Base-by-base conservation (phyloP, 2,888 invertebrate species). In the Xestobium rufovillosum region DNA sequence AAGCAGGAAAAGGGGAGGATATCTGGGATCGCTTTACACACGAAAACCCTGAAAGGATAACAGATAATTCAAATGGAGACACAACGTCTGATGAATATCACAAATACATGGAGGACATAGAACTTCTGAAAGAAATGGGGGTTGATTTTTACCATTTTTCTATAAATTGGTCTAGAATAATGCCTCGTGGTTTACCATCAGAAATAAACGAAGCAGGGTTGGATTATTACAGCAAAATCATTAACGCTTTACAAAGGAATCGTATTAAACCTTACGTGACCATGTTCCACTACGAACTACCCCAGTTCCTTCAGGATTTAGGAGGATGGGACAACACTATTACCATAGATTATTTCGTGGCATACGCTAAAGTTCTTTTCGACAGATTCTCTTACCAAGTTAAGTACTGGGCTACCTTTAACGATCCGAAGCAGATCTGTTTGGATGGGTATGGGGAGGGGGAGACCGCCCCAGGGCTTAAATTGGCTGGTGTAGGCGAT, bases 141-240 rank as follows among this genome's bases (percentile, higher is more conserved):
- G 78, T 76, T 0, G 65, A 76, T 45, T 70, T 76, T 37, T 82
- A 82, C 58, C 69, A 81, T 27, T 83, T 82, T 59, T 81, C 81
- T 2, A 68, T 82, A 49, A 75, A 83, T 1, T 87, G 87, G 87
- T 63, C 81, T 0, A 67, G 87, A 30, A 68, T 87, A 28, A 63
- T 86, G 45, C 83, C 85, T 0, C 73, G 69, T 6, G 86, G 82
- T n/a, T 68, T 74, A 34, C 69, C 72, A 8, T 75, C 78, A 50
- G 55, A 71, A 12, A 66, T 84, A 12, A 89, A 82, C 56, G 64
- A 70, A 26, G 68, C 72, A 2, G 88, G 84, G 12, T 69, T 88
- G 8, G 66, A 74, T 38, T 85, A 86, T 61, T 90, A 90, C 60
- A 77, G 75, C 51, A 73, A 79, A 46, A 62, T 90, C 26, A 80